Base-by-base conservation (phyloP, 2,888 invertebrate genomes). In the Tethea ocularis region DNA sequence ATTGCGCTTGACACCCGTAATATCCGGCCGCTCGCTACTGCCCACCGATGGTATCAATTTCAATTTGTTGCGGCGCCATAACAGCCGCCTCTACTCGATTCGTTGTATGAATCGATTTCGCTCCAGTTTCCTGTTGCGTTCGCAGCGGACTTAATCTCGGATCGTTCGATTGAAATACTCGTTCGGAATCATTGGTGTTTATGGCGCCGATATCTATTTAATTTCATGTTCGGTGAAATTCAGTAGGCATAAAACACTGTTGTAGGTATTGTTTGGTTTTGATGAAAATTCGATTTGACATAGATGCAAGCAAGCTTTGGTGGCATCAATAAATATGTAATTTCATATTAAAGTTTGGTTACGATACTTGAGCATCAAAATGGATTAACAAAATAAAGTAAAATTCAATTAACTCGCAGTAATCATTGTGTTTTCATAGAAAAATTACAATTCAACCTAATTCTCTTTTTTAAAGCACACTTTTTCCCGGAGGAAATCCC, bases 1-100 rank as follows among this genome's bases (percentile, higher is more conserved):
- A 91, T 90, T 89, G 86, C 83, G 88, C 85, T 82, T 88, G 91
- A 91, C 91, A 91, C 86, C 85, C 84, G 88, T 91, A 93, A 93
- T 93, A 91, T 93, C 93, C 93, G 91, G 89, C 75, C 77, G 77
- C 76, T 74, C 80, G 77, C 77, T 76, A 74, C 83, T 87, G 86
- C 85, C 90, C 87, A 88, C 86, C 86, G 90, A 91, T 91, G 87
- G 88, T 92, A 92, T 93, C 92, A 91, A 89, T 91, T 93, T 91
- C 92, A 91, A 93, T 91, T 92, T 92, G 91, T 90, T 89, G 87
- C 86, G 89, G 87, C 80, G 80, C 83, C 82, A 86, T 88, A 88
- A 86, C 88, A 80, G 86, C 86, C 85, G 86, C 84, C 83, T 86
- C 86, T 82, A 72, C 86, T 82, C 83, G 86, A 87, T 87, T 89